phyloP scores from a whole-genome alignment of 2,797 vertebrate genomes.

The Sebastolobus alascanus region DNA sequence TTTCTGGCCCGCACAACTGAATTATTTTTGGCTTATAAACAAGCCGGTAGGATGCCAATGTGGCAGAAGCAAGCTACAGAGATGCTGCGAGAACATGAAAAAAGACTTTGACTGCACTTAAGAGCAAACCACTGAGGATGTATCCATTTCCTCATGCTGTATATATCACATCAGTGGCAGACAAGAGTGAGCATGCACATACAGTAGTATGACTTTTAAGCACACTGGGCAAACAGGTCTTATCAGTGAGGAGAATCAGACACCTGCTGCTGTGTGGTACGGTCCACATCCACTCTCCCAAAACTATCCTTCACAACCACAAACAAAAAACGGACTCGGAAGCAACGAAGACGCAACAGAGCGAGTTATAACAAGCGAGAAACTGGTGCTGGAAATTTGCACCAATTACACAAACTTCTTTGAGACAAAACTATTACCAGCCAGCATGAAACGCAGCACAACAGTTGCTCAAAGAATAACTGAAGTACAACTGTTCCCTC shows the following conservation, averaged over 20 bases:
- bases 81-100: slow-evolving; percentile 34
- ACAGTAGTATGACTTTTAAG: slow-evolving; percentile 38
- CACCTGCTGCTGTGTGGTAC: slow-evolving; percentile 70
- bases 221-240: slow-evolving; percentile 57
- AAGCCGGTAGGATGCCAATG: slow-evolving; percentile 39
- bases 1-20: slow-evolving; percentile 45
- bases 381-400: slow-evolving; percentile 58
- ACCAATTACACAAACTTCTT: slow-evolving; percentile 52
- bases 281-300: slow-evolving; percentile 52
- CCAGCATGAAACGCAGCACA: slow-evolving; percentile 7
- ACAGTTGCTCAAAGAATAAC: slow-evolving; percentile 35
- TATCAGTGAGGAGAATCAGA: slow-evolving; percentile 74
- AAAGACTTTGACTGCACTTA: slow-evolving; percentile 50
- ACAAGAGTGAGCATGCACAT: slow-evolving; percentile 9
- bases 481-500: slow-evolving; percentile 28
- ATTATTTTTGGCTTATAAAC: slow-evolving; percentile 55
- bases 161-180: slow-evolving; percentile 36
- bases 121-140: slow-evolving; percentile 48
- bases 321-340: slow-evolving; percentile 43
- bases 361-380: slow-evolving; percentile 39
- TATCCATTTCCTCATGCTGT: slow-evolving; percentile 42
- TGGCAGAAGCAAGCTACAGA: slow-evolving; percentile 39
- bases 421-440: slow-evolving; percentile 35
- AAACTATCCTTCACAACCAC: slow-evolving; percentile 63
- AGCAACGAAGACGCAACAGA: slow-evolving; percentile 53